phyloP scores from a whole-genome alignment of 35 echinoderm and acorn worm genomes.

The Antedon bifida region DNA sequence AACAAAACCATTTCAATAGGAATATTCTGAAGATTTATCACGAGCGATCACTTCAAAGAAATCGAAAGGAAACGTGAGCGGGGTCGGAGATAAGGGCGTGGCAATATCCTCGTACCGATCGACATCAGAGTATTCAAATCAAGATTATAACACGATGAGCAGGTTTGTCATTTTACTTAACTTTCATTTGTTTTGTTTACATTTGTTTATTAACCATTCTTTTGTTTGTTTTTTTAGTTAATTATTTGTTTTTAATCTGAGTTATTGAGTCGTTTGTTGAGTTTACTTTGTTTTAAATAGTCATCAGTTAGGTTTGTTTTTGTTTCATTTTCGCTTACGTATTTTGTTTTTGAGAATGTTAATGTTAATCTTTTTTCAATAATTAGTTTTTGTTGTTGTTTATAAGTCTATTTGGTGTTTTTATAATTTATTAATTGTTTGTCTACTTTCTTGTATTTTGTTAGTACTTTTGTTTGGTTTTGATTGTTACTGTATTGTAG shows the following conservation, averaged over 20 bases:
- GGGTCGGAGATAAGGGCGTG: slow-evolving; percentile 44
- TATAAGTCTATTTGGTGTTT: no score
- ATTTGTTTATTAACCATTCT: neutral
- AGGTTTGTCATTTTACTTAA: neutral
- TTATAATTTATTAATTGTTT: no score
- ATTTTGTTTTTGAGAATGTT: no score
- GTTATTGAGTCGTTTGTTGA: neutral
- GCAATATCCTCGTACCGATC: slow-evolving; percentile 58
- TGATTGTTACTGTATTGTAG: no score
- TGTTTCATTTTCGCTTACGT: no score
- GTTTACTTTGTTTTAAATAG: no score
- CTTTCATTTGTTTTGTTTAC: neutral
- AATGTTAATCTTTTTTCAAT: no score
- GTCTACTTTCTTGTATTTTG: no score
- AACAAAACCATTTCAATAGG: no score
- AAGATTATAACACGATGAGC: slow-evolving; percentile 39
- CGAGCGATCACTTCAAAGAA: slow-evolving; percentile 65
- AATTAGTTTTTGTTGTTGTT: no score
- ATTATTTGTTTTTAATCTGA: neutral
- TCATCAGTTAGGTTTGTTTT: no score
- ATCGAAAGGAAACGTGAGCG: slow-evolving; percentile 60
- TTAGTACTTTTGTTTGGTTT: no score
- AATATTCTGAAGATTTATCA: slow-evolving; percentile 77
- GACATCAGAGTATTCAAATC: slow-evolving; percentile 56
- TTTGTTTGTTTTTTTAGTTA: neutral